Evolutionary conservation across 2,113 vertebrate species (phyloP).

Genomic region (Silurus glanis): DNA sequence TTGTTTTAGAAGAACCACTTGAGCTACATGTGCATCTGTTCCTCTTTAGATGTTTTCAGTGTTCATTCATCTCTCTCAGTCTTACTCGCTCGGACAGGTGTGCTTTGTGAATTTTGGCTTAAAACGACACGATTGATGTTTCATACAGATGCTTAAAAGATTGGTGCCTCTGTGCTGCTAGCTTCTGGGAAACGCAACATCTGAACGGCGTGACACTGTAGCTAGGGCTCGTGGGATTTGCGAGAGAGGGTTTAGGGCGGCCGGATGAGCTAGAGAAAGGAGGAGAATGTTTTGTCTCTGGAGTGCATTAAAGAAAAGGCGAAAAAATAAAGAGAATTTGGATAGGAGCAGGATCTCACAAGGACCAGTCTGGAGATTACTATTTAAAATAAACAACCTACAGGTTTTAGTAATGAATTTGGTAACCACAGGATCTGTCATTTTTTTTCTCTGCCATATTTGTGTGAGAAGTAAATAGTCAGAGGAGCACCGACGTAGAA

Average conservation of each 20-base stretch:
- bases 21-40: neutral
- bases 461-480: neutral
- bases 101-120: neutral
- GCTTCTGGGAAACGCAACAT: slow-evolving; percentile 23
- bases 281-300: slow-evolving; percentile 14
- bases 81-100: neutral
- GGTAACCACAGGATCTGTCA: neutral
- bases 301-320: neutral
- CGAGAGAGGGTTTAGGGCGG: neutral
- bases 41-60: neutral
- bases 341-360: neutral
- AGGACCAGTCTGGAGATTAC: neutral
- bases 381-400: neutral
- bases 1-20: neutral
- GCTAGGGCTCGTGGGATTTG: slow-evolving; percentile 35
- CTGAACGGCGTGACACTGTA: slow-evolving; percentile 6
- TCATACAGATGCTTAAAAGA: neutral
- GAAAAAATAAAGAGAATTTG: neutral
- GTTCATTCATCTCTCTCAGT: neutral
- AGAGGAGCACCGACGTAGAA: neutral
- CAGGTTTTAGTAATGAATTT: neutral
- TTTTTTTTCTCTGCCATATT: neutral
- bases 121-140: neutral
- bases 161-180: neutral
- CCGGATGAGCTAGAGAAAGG: neutral